Conservation (phyloP, 2,113 vertebrate genomes). For the Rhipidura dahli region DNA sequence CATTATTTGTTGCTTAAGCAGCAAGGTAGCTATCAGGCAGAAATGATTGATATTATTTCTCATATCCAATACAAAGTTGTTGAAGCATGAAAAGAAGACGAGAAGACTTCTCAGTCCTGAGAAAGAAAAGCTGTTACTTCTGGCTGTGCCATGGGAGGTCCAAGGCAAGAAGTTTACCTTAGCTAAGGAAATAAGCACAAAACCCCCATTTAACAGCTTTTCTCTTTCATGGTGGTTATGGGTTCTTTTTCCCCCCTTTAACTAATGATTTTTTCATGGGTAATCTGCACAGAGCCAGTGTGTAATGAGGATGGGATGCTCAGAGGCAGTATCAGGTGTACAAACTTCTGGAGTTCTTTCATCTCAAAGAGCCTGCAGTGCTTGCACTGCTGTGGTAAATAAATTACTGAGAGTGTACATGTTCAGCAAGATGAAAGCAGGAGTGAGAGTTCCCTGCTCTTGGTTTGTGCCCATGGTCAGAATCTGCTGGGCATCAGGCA, state of each 20-base stretch:
- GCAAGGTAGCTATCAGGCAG: neutral
- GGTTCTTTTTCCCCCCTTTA: accelerated
- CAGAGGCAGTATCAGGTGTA: neutral
- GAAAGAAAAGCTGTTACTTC: neutral
- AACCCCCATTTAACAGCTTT: neutral
- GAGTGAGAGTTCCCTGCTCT: neutral
- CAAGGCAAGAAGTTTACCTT: neutral
- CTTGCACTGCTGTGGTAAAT: neutral
- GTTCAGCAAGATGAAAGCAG: neutral
- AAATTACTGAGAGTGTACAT: neutral
- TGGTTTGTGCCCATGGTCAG: neutral
- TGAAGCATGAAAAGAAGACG: neutral
- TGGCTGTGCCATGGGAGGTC: neutral
- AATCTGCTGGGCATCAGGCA: neutral
- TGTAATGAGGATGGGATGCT: accelerated
- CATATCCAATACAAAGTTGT: neutral
- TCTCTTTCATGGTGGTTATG: neutral
- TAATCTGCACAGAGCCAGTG: neutral
- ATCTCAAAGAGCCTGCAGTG: neutral
- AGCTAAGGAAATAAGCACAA: neutral
- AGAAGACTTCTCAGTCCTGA: neutral
- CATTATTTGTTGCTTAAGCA: neutral
- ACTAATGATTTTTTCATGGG: neutral
- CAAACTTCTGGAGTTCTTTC: neutral
- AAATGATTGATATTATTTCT: neutral